Evolutionary conservation across 2,113 vertebrate species (phyloP), one percentile per base, ranked within the genome.

Genomic region (Callochromis pleurospilus): DNA sequence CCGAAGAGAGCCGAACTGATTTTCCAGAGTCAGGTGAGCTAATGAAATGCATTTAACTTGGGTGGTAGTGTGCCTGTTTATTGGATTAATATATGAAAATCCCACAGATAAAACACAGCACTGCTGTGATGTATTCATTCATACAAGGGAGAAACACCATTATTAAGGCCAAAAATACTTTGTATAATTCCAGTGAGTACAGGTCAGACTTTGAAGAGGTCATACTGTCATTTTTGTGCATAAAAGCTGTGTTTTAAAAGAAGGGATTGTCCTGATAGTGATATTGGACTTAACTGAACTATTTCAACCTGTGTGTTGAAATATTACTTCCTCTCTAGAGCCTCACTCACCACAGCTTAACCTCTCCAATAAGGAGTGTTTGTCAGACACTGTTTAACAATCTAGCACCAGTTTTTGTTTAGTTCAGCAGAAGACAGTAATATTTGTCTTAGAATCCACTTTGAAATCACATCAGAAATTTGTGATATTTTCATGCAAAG

Each of bases 1-100:
- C 96, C 0, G 97, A 98, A 91, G 97, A 98, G 90, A 95, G 95
- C 55, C 83, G 81, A 79, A 98, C 97, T 0, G n/a, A 91, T 65
- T 86, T 90, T n/a, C 85, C 93, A 93, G 33, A 13, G 33, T 91
- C 93, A 90, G 90, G 98, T 99, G 96, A 98, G 98, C 93, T 54
- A 38, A 89, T 17, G 8, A 82, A 75, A 80, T 82, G 49, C 13
- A 19, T 24, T 17, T 65, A 45, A 40, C 65, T 80, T 54, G 9
- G 2, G 4, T 53, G 26, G 11, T 10, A 24, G 29, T 24, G 15
- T n/a, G 7, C n/a, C 49, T 53, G 7, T 45, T 29, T 7, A 53
- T 80, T 42, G 31, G 10, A 24, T 19, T 70, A 21, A 21, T 9
- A 9, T 55, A 54, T 21, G 5, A 75, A 84, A 81, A 36, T 3